Conservation (phyloP, 2,888 invertebrate genomes). For the Sinotaia quadrata region DNA sequence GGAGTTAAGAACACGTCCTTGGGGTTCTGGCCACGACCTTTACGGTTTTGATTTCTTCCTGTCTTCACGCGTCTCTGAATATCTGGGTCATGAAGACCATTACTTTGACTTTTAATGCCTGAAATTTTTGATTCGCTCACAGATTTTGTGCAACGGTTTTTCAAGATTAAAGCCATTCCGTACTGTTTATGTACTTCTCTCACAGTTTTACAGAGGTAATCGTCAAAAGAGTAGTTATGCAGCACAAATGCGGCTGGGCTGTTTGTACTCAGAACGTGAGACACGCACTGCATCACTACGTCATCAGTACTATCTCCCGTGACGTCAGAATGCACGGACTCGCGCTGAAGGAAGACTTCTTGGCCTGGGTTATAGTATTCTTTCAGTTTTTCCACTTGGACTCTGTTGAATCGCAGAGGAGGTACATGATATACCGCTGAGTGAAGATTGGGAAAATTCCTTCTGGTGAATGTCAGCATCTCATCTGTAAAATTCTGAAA, state of each 20-base stretch:
- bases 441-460: background rate
- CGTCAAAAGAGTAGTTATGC: conserved; percentile 12
- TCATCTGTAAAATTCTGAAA: background rate
- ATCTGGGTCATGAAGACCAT: too few species aligned
- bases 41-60: too few species aligned
- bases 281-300: background rate
- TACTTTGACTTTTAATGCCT: too few species aligned
- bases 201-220: conserved; percentile 12
- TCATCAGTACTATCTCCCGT: background rate
- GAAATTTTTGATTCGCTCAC: too few species aligned
- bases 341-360: background rate
- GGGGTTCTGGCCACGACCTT: background rate
- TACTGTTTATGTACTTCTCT: background rate
- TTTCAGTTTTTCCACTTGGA: background rate
- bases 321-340: background rate
- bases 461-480: background rate
- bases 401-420: background rate
- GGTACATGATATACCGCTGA: background rate
- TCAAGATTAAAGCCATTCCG: too few species aligned
- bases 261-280: background rate
- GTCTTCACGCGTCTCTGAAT: too few species aligned
- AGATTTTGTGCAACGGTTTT: too few species aligned
- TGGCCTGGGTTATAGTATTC: background rate
- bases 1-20: background rate
- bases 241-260: background rate